Base-by-base conservation (phyloP, 2,888 invertebrate species). In the Orgyia antiqua region DNA sequence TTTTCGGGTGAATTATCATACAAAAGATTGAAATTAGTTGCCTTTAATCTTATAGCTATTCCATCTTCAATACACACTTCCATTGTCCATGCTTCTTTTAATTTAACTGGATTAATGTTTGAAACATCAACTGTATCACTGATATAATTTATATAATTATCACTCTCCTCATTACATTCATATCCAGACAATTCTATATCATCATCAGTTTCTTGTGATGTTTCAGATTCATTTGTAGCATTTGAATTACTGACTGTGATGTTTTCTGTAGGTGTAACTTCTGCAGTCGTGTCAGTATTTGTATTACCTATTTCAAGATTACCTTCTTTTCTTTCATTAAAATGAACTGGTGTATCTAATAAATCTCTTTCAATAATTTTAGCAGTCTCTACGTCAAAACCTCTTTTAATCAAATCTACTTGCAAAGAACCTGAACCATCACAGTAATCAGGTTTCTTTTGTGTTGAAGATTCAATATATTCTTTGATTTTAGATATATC, bases 351-450 rank as follows among this genome's bases (percentile, higher is more conserved):
- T 2, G 68, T 53, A 48, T 76, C 79, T 3, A 82, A 61, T 33
- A 87, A 65, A 49, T 86, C 87, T 12, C 79, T 57, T 54, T 87
- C 87, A 13, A 87, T 79, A 32, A 60, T 83, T 66, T 75, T 82
- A 4, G 87, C 87, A 1, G 82, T 82, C 57, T 73, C 78, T 2
- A 61, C 48, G 57, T 87, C 87, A 53, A 84, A 84, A 10, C 86
- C 84, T 46, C 80, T 65, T 51, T 73, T 75, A 7, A 82, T 62
- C 44, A 86, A 65, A 63, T 83, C 75, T 9, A 51, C 59, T 29
- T 76, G 82, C 27, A 82, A 68, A 40, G 59, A 60, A 17, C 58
- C 61, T 33, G 63, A 53, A 18, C 31, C 34, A 9, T 68, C 58
- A 10, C 19, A 43, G 5, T 17, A 27, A 19, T 25, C 27, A 9